A percentile compares a stretch with the other conserved stretches of the same genome.
Conservation (phyloP, 2,797 vertebrate species). For the Siniperca obscura region DNA sequence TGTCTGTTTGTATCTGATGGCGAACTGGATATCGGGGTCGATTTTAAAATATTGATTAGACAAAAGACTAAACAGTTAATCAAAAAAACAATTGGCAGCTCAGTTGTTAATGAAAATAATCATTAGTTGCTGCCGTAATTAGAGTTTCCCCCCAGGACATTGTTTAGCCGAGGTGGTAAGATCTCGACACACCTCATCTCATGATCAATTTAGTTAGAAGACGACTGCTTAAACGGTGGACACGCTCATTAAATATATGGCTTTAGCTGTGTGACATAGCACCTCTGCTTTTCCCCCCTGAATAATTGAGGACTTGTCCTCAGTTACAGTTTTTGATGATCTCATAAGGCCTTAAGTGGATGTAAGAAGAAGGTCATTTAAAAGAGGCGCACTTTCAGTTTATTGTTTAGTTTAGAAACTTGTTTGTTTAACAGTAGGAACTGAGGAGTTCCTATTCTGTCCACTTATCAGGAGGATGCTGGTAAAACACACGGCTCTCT, state of each 20-base stretch:
- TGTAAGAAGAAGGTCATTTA: not conserved
- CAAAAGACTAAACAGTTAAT: not conserved
- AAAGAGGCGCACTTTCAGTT: not conserved
- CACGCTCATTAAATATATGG: not conserved
- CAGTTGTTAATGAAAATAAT: not conserved
- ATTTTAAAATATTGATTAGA: not conserved
- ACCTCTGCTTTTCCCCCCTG: not conserved
- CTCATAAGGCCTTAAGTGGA: not conserved
- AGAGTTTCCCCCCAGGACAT: no score
- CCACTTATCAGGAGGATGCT: slow-evolving; percentile 43
- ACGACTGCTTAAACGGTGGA: not conserved
- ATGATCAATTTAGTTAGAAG: not conserved
- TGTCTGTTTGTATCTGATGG: not conserved
- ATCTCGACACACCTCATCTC: not conserved
- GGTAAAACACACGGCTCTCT: slow-evolving; percentile 23
- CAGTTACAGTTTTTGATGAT: not conserved
- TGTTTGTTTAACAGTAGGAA: slow-evolving; percentile 62
- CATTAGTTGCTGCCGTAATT: no score
- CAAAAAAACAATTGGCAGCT: not conserved
- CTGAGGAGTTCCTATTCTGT: slow-evolving; percentile 66
- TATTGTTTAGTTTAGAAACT: slow-evolving; percentile 5
- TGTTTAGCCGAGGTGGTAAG: not conserved
- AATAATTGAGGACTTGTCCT: not conserved
- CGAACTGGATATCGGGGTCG: not conserved
- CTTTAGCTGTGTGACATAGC: not conserved